These are phyloP conservation scores for Camponotus fellah DNA, from an alignment of 2,888 invertebrate genomes.

Conservation along the genomic window DNA sequence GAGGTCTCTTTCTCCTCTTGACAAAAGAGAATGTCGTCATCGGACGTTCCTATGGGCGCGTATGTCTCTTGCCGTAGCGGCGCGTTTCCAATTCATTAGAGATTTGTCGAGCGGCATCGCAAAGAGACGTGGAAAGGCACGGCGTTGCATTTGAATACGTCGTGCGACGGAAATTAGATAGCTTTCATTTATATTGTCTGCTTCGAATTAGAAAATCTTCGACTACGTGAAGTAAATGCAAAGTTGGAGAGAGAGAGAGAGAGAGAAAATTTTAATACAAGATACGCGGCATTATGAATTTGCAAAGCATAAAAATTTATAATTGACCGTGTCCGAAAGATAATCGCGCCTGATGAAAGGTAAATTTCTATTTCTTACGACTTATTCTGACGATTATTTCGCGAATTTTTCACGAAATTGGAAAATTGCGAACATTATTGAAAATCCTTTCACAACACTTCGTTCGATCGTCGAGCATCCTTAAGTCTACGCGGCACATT, in stretches of 20 bases:
- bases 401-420: neutral
- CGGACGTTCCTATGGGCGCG: slow-evolving; percentile 34
- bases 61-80: neutral
- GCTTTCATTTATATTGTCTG: slow-evolving; percentile 35
- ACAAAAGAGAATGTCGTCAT: slow-evolving; percentile 53
- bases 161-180: slow-evolving; percentile 16
- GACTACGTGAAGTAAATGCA: slow-evolving; percentile 32
- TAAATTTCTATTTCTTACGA: neutral
- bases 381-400: neutral
- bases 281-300: neutral
- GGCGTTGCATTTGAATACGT: slow-evolving; percentile 39
- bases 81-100: slow-evolving; percentile 49
- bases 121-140: slow-evolving; percentile 35
- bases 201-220: slow-evolving; percentile 41
- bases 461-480: neutral
- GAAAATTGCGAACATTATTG: neutral
- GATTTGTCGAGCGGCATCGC: slow-evolving; percentile 41
- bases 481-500: neutral
- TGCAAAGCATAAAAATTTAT: slow-evolving; percentile 12
- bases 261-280: slow-evolving; percentile 1
- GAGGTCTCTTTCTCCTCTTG: slow-evolving; percentile 37
- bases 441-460: neutral
- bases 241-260: neutral
- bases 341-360: neutral
- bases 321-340: neutral